These are phyloP conservation scores for Eptatretus atami DNA, from an alignment of 2,797 vertebrate genomes.

Conservation along the genomic window DNA sequence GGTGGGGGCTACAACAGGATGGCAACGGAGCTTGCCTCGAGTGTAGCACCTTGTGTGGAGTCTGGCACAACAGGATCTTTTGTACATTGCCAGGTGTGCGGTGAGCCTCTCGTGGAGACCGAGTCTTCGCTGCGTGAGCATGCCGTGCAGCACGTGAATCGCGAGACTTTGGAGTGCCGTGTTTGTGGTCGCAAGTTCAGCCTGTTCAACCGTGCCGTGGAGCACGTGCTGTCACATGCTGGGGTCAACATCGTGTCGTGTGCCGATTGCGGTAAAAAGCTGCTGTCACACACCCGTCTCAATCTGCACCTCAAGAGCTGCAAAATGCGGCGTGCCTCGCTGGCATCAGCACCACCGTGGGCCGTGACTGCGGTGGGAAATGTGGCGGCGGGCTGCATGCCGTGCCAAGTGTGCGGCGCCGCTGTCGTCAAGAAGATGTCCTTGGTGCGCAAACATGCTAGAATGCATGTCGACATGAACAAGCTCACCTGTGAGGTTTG, in stretches of 20 bases:
- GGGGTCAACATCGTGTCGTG: constrained; percentile 3
- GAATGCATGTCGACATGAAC: constrained; percentile 3
- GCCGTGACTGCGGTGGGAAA: background rate
- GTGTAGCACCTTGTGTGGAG: too few relatives aligned
- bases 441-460: background rate
- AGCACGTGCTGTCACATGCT: constrained; percentile 1
- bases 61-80: background rate
- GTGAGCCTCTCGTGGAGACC: constrained; percentile 1
- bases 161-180: constrained; percentile 2
- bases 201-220: constrained; percentile 1
- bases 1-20: background rate
- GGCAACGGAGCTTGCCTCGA: background rate
- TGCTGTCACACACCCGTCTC: constrained; percentile 4
- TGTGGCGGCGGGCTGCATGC: constrained; percentile 2
- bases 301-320: constrained; percentile 2
- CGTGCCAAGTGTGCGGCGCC: background rate
- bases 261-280: background rate
- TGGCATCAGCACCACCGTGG: background rate
- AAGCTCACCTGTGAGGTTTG: constrained; percentile 1
- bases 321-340: background rate
- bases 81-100: constrained; percentile 3
- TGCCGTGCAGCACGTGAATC: constrained; percentile 1
- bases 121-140: constrained; percentile 2
- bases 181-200: constrained; percentile 2
- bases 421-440: constrained; percentile 5